Conservation (phyloP, 1,140 invertebrate genomes). For the Zophobas morio region DNA sequence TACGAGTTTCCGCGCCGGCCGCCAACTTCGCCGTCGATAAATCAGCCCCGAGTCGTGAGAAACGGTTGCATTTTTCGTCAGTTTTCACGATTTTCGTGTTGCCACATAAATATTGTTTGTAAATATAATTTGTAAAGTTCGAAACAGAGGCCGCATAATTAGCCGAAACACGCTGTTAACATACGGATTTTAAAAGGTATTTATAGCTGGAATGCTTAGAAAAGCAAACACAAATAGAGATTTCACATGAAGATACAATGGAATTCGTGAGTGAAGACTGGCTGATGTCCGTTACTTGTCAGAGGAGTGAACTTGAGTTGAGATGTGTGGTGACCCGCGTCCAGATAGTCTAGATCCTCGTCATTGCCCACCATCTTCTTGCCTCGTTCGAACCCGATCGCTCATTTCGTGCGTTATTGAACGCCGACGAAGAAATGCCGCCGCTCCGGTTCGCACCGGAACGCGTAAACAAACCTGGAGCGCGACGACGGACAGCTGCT, state of each 20-base stretch:
- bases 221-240: slow-evolving; percentile 62
- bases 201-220: slow-evolving; percentile 59
- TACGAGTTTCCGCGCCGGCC: slow-evolving; percentile 1
- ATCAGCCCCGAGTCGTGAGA: neutral
- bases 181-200: slow-evolving; percentile 51
- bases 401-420: slow-evolving; percentile 5
- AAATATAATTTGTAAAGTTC: slow-evolving; percentile 39
- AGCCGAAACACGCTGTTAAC: slow-evolving; percentile 38
- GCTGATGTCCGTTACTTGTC: slow-evolving; percentile 54
- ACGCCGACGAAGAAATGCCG: neutral
- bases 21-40: slow-evolving; percentile 3
- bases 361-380: neutral
- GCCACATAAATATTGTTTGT: slow-evolving; percentile 39
- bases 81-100: slow-evolving; percentile 12
- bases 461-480: no score
- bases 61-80: slow-evolving; percentile 8
- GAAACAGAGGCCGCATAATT: slow-evolving; percentile 39
- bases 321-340: slow-evolving; percentile 53
- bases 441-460: slow-evolving; percentile 6
- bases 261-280: slow-evolving; percentile 62
- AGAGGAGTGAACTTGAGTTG: slow-evolving; percentile 50
- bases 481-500: no score
- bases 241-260: slow-evolving; percentile 63
- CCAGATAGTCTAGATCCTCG: slow-evolving; percentile 44
- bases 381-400: neutral